These are phyloP conservation scores for Apaloderma vittatum DNA, from an alignment of 2,113 vertebrate genomes.

Conservation along the genomic window DNA sequence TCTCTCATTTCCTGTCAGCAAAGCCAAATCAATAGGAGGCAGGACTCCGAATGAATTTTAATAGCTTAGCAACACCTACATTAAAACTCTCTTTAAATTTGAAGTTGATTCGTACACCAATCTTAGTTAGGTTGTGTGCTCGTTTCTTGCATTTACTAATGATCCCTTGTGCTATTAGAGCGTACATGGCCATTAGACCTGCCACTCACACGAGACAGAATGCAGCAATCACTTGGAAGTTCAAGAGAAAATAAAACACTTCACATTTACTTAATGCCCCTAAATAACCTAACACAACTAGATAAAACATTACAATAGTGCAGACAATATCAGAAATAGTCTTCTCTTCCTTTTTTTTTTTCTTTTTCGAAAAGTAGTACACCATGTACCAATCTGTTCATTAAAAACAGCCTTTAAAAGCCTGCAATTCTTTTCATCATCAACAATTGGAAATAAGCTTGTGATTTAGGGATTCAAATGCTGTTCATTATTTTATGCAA, in stretches of 20 bases:
- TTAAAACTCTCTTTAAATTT: conserved; percentile 58
- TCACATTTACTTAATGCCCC: conserved; percentile 60
- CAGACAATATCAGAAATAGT: background rate
- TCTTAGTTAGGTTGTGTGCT: conserved; percentile 55
- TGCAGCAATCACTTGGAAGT: conserved; percentile 59
- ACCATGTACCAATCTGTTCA: background rate
- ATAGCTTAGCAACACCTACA: background rate
- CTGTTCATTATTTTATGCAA: conserved; percentile 34
- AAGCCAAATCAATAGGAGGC: conserved; percentile 46
- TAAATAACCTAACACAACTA: conserved; percentile 60
- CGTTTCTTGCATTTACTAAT: conserved; percentile 67
- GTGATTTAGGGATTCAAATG: conserved; percentile 39
- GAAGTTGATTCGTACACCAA: conserved; percentile 55
- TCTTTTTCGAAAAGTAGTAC: background rate
- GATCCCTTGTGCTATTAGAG: conserved; percentile 48
- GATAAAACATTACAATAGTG: conserved; percentile 54
- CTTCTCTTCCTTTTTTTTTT: fast-evolving
- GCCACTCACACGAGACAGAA: conserved; percentile 70
- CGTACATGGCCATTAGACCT: conserved; percentile 53
- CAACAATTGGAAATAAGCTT: conserved; percentile 23
- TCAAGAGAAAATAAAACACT: conserved; percentile 68
- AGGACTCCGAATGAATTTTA: conserved; percentile 19
- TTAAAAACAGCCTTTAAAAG: conserved; percentile 6
- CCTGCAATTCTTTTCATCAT: conserved; percentile 31
- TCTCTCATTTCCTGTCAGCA: background rate